Conservation (phyloP, 2,113 vertebrate species). For the Paramormyrops kingsleyae region DNA sequence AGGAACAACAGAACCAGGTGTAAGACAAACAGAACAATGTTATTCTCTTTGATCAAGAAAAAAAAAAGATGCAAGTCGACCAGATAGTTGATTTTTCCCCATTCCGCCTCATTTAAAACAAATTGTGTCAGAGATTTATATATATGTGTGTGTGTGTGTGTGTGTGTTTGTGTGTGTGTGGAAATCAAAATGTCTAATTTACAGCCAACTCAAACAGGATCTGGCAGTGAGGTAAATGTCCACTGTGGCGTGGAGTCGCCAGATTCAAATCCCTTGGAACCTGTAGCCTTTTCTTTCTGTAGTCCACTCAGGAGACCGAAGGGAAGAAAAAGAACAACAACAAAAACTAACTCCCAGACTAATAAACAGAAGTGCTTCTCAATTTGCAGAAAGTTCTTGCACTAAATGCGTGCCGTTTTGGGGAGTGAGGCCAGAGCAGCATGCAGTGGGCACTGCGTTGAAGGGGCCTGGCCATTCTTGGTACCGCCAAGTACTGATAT, state of each 20-base stretch:
- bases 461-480: constrained; percentile 60
- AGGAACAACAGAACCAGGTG: not conserved
- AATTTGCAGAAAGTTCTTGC: constrained; percentile 56
- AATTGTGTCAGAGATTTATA: not conserved
- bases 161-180: too few relatives aligned
- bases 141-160: not conserved
- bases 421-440: constrained; percentile 60
- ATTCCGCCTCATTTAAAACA: constrained; percentile 3
- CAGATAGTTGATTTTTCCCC: not conserved
- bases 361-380: constrained; percentile 74
- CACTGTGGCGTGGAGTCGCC: constrained; percentile 45
- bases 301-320: constrained; percentile 19
- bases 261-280: constrained; percentile 38
- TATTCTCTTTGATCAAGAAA: not conserved
- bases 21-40: not conserved
- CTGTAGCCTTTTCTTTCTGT: constrained; percentile 38
- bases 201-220: constrained; percentile 14
- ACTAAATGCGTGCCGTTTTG: constrained; percentile 66
- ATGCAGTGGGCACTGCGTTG: constrained; percentile 71
- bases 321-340: constrained; percentile 2
- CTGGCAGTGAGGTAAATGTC: constrained; percentile 43
- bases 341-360: constrained; percentile 45
- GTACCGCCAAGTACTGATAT: constrained; percentile 87
- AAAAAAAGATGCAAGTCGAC: not conserved
- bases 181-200: constrained; percentile 13